A percentile compares a stretch with the other conserved stretches of the same genome.
These are phyloP conservation scores for Meta bourneti DNA, from an alignment of 2,888 invertebrate species.

Conservation along the genomic window DNA sequence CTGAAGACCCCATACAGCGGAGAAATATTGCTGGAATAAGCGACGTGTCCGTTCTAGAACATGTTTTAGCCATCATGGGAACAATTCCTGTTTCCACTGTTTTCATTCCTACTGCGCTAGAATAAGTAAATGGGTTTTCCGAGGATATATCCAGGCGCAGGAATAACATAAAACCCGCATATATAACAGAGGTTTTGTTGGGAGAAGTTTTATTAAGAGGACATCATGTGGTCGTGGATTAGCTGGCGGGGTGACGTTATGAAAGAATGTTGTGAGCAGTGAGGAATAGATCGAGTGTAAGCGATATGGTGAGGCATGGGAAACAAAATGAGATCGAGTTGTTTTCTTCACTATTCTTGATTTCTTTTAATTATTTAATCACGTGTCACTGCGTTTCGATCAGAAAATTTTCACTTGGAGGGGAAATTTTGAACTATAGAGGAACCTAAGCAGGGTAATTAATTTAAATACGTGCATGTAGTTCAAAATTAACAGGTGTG, in stretches of 20 bases:
- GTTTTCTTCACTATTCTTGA: no score
- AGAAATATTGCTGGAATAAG: constrained; percentile 39
- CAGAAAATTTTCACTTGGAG: no score
- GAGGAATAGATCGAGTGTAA: background rate
- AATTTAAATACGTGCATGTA: no score
- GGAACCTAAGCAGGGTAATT: no score
- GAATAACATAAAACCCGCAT: background rate
- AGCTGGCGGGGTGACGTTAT: background rate
- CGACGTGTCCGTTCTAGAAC: constrained; percentile 14
- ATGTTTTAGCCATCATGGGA: constrained; percentile 15
- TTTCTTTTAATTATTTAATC: no score
- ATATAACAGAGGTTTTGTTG: background rate
- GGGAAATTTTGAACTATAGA: no score
- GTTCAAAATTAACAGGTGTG: no score
- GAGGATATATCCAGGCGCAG: background rate
- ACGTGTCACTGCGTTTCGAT: no score
- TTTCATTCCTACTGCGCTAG: background rate
- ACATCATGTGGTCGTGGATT: background rate
- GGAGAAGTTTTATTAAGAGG: background rate
- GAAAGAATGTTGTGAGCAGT: background rate
- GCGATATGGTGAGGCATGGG: no score
- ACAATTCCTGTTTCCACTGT: background rate
- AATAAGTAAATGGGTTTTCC: background rate
- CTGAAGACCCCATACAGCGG: background rate
- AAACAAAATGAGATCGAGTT: no score